Percentiles rank a stretch among this genome's conserved stretches.
Conservation (phyloP, 2,113 vertebrate species). For the Vulpes lagopus region DNA sequence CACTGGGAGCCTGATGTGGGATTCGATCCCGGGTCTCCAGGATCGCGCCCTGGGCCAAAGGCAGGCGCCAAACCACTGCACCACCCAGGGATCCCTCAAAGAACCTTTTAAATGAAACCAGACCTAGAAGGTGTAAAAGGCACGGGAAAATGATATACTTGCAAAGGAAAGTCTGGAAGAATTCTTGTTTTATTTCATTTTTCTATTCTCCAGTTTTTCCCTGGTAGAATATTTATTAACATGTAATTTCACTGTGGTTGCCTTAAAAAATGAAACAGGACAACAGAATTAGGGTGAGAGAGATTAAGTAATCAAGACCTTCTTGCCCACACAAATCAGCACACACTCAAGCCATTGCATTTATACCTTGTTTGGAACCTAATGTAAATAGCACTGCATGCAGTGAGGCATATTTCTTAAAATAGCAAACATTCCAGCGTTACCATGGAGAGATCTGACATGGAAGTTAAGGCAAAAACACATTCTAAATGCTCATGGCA, state of each 20-base stretch:
- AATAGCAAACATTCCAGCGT: constrained; percentile 73
- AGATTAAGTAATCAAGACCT: background rate
- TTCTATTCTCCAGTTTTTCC: background rate
- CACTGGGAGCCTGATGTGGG: no score
- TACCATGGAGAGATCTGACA: constrained; percentile 60
- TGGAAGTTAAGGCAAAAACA: constrained; percentile 55
- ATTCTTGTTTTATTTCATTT: constrained; percentile 25
- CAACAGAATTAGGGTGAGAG: background rate
- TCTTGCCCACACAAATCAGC: background rate
- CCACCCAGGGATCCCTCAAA: no score
- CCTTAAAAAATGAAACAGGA: constrained; percentile 20
- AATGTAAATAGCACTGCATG: constrained; percentile 50
- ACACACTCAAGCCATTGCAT: background rate
- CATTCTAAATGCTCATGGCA: background rate
- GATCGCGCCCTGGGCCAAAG: no score
- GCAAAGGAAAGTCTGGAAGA: background rate
- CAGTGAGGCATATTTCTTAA: constrained; percentile 65
- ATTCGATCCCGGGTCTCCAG: no score
- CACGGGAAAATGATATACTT: background rate
- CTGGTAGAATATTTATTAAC: background rate
- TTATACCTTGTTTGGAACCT: constrained; percentile 33
- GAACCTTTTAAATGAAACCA: constrained; percentile 23
- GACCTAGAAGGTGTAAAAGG: background rate
- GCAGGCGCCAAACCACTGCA: no score
- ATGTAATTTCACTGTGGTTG: constrained; percentile 17